Conservation (phyloP, 2,113 vertebrate species). For the Choloepus hoffmanni region DNA sequence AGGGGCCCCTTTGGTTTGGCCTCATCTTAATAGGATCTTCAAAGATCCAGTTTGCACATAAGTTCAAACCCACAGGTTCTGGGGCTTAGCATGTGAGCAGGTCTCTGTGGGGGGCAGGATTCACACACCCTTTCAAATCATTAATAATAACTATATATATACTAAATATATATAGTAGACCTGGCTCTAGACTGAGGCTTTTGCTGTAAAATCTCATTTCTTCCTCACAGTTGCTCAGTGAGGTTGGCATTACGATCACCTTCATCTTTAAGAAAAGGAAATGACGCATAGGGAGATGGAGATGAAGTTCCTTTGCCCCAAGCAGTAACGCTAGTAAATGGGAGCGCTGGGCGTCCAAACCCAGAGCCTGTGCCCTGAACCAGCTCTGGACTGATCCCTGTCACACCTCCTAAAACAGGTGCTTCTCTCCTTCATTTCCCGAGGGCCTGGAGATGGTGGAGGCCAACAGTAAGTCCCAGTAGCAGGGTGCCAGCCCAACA, state of each 20-base stretch:
- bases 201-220: neutral
- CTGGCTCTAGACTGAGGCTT: too few relatives aligned
- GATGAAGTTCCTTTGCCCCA: too few relatives aligned
- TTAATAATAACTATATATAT: too few relatives aligned
- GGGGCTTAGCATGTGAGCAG: too few relatives aligned
- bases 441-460: neutral
- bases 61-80: too few relatives aligned
- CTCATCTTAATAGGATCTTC: too few relatives aligned
- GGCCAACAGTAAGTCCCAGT: neutral
- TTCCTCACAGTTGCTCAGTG: neutral
- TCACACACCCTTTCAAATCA: neutral
- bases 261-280: neutral
- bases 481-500: neutral
- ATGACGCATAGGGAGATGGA: neutral
- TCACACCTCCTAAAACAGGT: neutral
- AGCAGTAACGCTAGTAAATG: too few relatives aligned
- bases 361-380: neutral
- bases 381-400: neutral
- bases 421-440: accelerated
- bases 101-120: too few relatives aligned
- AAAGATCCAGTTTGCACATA: too few relatives aligned
- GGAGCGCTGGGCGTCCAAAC: neutral
- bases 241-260: neutral
- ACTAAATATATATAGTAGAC: neutral
- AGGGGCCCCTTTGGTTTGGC: too few relatives aligned